phyloP scores from a whole-genome alignment of 92 coral and sea anemone species.

The Palythoa grandiflora region DNA sequence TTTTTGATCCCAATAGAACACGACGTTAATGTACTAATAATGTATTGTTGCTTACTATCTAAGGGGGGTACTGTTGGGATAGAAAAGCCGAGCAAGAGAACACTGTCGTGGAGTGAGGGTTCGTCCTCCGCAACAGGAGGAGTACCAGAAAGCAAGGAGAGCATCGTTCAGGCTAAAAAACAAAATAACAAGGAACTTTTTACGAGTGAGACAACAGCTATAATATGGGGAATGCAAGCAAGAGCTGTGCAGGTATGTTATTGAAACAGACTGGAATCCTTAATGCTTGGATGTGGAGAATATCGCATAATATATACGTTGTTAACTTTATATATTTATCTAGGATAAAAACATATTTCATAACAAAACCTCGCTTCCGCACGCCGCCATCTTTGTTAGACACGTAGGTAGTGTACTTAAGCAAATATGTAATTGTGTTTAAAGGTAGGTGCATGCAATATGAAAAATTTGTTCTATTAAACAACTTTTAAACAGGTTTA shows the following conservation, averaged over 20 bases:
- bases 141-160: constrained; percentile 35
- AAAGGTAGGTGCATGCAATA: too few species aligned
- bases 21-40: background rate
- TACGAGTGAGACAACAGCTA: constrained; percentile 82
- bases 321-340: too few species aligned
- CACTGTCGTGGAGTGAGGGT: constrained; percentile 58
- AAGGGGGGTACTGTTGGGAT: constrained; percentile 51
- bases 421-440: too few species aligned
- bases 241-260: constrained; percentile 92
- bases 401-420: too few species aligned
- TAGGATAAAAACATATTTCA: too few species aligned
- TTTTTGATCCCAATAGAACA: too few species aligned
- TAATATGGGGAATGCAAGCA: constrained; percentile 96
- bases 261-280: background rate
- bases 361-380: background rate
- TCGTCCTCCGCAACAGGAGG: constrained; percentile 10
- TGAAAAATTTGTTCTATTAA: too few species aligned
- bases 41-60: background rate
- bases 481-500: too few species aligned
- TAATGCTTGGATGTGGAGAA: too few species aligned
- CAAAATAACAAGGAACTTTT: constrained; percentile 64
- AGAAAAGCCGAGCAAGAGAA: constrained; percentile 37
- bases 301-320: background rate
- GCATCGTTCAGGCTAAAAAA: constrained; percentile 10
- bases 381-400: too few species aligned